These are phyloP conservation scores for Atta texana DNA, from an alignment of 1,140 invertebrate genomes.

Conservation along the genomic window DNA sequence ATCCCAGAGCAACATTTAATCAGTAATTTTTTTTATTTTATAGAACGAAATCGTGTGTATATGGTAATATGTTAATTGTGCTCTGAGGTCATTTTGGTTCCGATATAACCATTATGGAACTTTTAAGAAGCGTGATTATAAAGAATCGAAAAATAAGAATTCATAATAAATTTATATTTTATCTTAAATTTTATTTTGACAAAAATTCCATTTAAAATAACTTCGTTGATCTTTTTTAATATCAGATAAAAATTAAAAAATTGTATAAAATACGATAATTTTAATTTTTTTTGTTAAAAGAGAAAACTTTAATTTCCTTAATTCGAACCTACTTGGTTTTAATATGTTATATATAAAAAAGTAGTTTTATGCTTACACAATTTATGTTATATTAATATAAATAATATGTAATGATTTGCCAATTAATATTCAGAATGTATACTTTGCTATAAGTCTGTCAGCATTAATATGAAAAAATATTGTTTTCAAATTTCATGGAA, in stretches of 20 bases:
- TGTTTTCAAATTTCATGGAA: not conserved
- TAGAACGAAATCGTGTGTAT: too few relatives aligned
- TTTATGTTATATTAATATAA: slow-evolving; percentile 16
- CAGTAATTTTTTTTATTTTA: too few relatives aligned
- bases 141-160: not conserved
- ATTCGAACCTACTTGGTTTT: slow-evolving; percentile 16
- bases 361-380: not conserved
- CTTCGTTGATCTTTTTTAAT: not conserved
- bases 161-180: not conserved
- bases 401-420: not conserved
- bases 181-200: not conserved
- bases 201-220: not conserved
- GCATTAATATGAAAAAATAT: slow-evolving; percentile 13
- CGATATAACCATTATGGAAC: too few relatives aligned
- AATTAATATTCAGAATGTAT: slow-evolving; percentile 10
- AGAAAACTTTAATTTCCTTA: not conserved
- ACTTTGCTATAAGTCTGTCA: not conserved
- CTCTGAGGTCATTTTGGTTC: too few relatives aligned
- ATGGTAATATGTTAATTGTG: too few relatives aligned
- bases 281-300: not conserved
- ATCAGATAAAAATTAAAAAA: not conserved
- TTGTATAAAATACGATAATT: not conserved
- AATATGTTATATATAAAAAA: not conserved
- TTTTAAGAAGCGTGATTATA: not conserved
- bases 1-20: too few relatives aligned